Evolutionary conservation across 2,113 vertebrate genomes (phyloP).

Genomic region (Dromiciops gliroides): DNA sequence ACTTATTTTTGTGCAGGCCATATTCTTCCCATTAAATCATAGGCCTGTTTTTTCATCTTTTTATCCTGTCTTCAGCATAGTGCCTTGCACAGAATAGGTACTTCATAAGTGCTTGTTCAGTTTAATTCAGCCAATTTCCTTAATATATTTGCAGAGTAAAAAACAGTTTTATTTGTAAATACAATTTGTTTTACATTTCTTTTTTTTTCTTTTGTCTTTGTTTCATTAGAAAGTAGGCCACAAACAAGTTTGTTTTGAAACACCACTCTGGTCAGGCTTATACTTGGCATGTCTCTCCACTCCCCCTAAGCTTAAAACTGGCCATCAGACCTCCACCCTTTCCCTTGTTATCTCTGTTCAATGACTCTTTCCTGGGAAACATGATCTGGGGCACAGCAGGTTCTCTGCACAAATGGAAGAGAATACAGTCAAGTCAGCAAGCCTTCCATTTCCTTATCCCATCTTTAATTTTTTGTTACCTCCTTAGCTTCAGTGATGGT

Average conservation of each 20-base stretch:
- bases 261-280: constrained; percentile 12
- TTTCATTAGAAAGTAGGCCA: constrained; percentile 64
- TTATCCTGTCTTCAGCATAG: background rate
- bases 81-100: background rate
- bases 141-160: constrained; percentile 11
- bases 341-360: constrained; percentile 57
- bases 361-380: constrained; percentile 64
- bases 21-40: background rate
- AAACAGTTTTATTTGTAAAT: background rate
- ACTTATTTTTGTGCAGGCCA: background rate
- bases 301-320: constrained; percentile 20
- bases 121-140: background rate
- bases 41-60: background rate
- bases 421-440: constrained; percentile 34
- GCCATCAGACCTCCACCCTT: constrained; percentile 48
- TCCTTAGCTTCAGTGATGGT: constrained; percentile 69
- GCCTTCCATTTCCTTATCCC: constrained; percentile 75
- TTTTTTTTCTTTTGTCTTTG: constrained; percentile 1
- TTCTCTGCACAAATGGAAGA: constrained; percentile 55
- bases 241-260: constrained; percentile 15
- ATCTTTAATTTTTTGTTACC: constrained; percentile 74
- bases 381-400: constrained; percentile 60
- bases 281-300: constrained; percentile 49
- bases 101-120: background rate
- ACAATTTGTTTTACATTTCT: background rate